Percentiles rank a stretch among this genome's conserved stretches.
Evolutionary conservation across 2,113 vertebrate species (phyloP).

Genomic region (Plecotus auritus): DNA sequence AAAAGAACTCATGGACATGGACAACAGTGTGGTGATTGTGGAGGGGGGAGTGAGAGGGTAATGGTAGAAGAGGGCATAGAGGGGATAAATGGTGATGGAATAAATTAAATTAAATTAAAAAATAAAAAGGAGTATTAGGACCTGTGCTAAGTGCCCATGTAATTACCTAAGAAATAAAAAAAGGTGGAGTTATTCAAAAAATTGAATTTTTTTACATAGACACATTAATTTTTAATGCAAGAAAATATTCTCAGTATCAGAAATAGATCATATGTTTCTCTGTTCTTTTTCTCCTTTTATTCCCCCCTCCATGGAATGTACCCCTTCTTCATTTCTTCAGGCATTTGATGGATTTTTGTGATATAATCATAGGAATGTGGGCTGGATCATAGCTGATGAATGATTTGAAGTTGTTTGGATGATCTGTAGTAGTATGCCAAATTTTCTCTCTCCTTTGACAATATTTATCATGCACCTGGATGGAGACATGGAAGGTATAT

Average conservation of each 20-base stretch:
- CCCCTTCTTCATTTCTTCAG: slow-evolving; percentile 22
- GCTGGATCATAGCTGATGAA: slow-evolving; percentile 28
- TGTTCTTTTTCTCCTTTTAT: slow-evolving; percentile 30
- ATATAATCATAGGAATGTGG: neutral
- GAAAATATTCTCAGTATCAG: neutral
- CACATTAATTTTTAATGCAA: neutral
- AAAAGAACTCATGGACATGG: neutral
- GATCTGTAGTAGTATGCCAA: neutral
- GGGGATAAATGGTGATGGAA: neutral
- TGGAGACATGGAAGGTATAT: neutral
- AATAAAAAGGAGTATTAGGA: neutral
- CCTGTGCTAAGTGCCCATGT: neutral
- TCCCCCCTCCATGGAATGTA: neutral
- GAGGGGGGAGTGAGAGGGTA: neutral
- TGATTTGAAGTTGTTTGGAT: slow-evolving; percentile 27
- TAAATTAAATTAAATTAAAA: neutral
- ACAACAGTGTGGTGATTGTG: neutral
- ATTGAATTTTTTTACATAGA: neutral
- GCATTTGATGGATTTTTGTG: slow-evolving; percentile 13
- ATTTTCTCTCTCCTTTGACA: neutral
- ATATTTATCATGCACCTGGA: neutral
- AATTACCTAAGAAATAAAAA: neutral
- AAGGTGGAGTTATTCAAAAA: neutral
- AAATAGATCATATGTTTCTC: neutral
- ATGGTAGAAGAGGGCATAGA: neutral